A percentile compares a stretch with the other conserved stretches of the same genome.
Conservation (phyloP, 2,888 invertebrate genomes). For the Chromoteleia sp. region DNA sequence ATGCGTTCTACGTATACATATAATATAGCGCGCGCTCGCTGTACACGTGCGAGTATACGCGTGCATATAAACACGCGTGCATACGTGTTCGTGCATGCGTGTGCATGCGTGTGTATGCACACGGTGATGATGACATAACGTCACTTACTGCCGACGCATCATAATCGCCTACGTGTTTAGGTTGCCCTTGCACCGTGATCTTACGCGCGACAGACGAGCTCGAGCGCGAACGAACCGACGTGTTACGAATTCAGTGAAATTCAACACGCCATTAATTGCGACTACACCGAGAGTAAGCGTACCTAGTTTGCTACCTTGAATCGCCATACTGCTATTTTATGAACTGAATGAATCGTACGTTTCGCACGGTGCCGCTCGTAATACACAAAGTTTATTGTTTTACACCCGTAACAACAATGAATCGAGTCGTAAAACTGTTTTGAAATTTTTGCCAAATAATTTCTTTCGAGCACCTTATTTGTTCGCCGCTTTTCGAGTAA, state of each 20-base stretch:
- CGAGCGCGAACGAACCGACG: slow-evolving; percentile 30
- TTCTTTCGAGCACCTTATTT: slow-evolving; percentile 12
- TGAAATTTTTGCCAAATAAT: slow-evolving; percentile 21
- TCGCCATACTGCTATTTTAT: slow-evolving; percentile 55
- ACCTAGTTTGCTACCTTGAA: slow-evolving; percentile 43
- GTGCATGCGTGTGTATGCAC: background rate
- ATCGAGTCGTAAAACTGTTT: slow-evolving; percentile 40
- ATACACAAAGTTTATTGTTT: slow-evolving; percentile 46
- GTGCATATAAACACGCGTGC: background rate
- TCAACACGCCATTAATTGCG: slow-evolving; percentile 63
- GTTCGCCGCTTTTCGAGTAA: slow-evolving; percentile 14
- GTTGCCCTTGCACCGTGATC: slow-evolving; percentile 43
- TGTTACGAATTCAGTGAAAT: slow-evolving; percentile 61
- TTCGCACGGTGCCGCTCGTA: slow-evolving; percentile 10
- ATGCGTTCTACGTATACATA: too few relatives aligned
- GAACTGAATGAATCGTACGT: slow-evolving; percentile 47
- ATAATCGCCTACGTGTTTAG: slow-evolving; percentile 54
- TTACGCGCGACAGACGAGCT: slow-evolving; percentile 23
- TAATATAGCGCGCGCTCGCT: too few relatives aligned
- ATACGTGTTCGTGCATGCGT: too few relatives aligned
- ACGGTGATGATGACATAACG: slow-evolving; percentile 43
- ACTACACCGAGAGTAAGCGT: slow-evolving; percentile 9
- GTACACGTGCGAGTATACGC: too few relatives aligned
- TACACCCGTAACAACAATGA: slow-evolving; percentile 38
- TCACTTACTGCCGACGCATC: slow-evolving; percentile 44